Evolutionary conservation across 1,140 invertebrate species (phyloP), one percentile per base, ranked within the genome.

Genomic region (Lethrus apterus): DNA sequence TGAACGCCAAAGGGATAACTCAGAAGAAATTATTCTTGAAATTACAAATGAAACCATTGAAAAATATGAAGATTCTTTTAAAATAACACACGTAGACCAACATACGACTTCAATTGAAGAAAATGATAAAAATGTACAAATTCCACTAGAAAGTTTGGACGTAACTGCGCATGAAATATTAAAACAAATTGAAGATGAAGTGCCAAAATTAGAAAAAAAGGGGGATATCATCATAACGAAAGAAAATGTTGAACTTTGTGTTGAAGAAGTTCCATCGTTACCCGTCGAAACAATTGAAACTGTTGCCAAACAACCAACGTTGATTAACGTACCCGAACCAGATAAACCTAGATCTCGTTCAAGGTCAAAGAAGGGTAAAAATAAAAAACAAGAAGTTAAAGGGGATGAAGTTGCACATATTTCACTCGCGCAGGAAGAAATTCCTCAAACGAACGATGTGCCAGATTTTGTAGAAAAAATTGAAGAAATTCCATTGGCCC

Each of bases 61-160:
- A n/a, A n/a, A n/a, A n/a, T n/a, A n/a, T n/a, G n/a, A n/a, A n/a
- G n/a, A n/a, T n/a, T n/a, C n/a, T n/a, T n/a, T n/a, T n/a, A n/a
- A n/a, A n/a, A n/a, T n/a, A n/a, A n/a, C n/a, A n/a, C n/a, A n/a
- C n/a, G n/a, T n/a, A n/a, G n/a, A n/a, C n/a, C n/a, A n/a, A n/a
- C n/a, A n/a, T n/a, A 43, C 7, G 24, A 30, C 14, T 31, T 14
- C 21, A 40, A 40, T 69, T 2, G 62, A 68, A 31, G 53, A 63
- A 36, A 56, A 69, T 2, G 70, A 75, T 56, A 59, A 67, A 33
- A 70, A 77, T 56, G 74, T 70, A n/a, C n/a, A n/a, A n/a, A n/a
- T n/a, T n/a, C n/a, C n/a, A n/a, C n/a, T n/a, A n/a, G n/a, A n/a
- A n/a, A n/a, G n/a, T n/a, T n/a, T n/a, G n/a, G n/a, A n/a, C n/a